A percentile compares a stretch with the other conserved stretches of the same genome.
Conservation (phyloP, 2,888 invertebrate genomes). For the Eilema sororculum region DNA sequence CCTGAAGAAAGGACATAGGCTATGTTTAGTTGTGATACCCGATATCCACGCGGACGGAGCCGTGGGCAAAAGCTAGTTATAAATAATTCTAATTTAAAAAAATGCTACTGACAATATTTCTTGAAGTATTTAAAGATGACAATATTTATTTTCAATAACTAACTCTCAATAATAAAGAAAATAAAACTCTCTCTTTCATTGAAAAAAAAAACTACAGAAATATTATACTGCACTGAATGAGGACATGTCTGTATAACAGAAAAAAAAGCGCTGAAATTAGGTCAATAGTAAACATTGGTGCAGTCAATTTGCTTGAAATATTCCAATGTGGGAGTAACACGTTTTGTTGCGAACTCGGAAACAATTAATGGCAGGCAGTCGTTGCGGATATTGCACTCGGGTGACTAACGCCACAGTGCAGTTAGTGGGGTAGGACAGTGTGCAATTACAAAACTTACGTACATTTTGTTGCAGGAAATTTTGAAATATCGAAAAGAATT, state of each 20-base stretch:
- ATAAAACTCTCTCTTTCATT: too few relatives aligned
- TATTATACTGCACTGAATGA: too few relatives aligned
- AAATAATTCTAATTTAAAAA: too few relatives aligned
- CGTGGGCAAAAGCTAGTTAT: too few relatives aligned
- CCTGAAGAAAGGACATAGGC: too few relatives aligned
- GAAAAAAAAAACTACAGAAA: conserved; percentile 10
- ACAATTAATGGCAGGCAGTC: conserved; percentile 65
- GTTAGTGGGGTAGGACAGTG: conserved; percentile 24
- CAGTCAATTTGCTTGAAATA: conserved; percentile 11
- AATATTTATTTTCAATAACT: too few relatives aligned
- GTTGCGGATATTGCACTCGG: conserved; percentile 62
- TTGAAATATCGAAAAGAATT: too few relatives aligned
- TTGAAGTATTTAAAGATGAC: too few relatives aligned
- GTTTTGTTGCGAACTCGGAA: conserved; percentile 56
- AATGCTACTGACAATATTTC: too few relatives aligned
- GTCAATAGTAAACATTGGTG: not conserved
- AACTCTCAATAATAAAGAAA: too few relatives aligned
- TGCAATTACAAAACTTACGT: not conserved
- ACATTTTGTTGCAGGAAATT: not conserved
- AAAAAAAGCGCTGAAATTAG: not conserved
- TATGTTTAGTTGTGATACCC: too few relatives aligned
- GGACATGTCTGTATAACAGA: not conserved
- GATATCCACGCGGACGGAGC: too few relatives aligned
- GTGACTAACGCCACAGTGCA: conserved; percentile 31
- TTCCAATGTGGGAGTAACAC: conserved; percentile 25